Base-by-base conservation (phyloP, 1,140 invertebrate species). In the Semibalanus balanoides region DNA sequence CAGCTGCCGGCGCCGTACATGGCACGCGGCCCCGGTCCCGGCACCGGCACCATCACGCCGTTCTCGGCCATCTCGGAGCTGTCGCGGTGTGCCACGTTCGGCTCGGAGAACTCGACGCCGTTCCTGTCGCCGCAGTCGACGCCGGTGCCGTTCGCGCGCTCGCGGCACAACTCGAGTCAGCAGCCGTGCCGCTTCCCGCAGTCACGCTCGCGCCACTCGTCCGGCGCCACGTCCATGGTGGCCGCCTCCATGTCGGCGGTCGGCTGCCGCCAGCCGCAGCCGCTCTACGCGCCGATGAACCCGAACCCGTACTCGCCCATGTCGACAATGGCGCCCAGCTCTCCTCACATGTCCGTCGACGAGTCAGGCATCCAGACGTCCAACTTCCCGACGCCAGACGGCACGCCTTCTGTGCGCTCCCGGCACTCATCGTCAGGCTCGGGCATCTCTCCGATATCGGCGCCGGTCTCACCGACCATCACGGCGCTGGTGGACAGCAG, bases 81-180 rank as follows among this genome's bases (percentile, higher is more conserved):
- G 14, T 83, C 82, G 31, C 81, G 81, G 5, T 79, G 80, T 30
- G 79, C 80, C 29, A 78, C 77, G 25, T 81, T 74, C 76, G 79
- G 77, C 27, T 81, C 81, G 70, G 81, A 81, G 70, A 77, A 74
- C 75, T 78, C 75, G 31, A 82, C 83, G 9, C 83, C 83, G 30
- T 84, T 84, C 79, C 81, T 84, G 73, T 84, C 83, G 29, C 83
- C 83, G n/a, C 83, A 83, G 75, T 76, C 81, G 30, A 84, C 83
- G 25, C 83, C 83, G 17, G 76, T 83, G 28, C 82, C 82, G 71
- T 79, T 81, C 64, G 77, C 79, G 31, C 75, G 82, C 73, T 81
- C 82, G 73, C 78, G 82, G 22, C 82, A 82, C 77, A 82, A 81
- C 74, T 83, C 82, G 9, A 80, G 79, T 43, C 81, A 82, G 76